A percentile compares a stretch with the other conserved stretches of the same genome.
These are phyloP conservation scores for Gouania willdenowi DNA, from an alignment of 2,797 vertebrate species.

Conservation along the genomic window DNA sequence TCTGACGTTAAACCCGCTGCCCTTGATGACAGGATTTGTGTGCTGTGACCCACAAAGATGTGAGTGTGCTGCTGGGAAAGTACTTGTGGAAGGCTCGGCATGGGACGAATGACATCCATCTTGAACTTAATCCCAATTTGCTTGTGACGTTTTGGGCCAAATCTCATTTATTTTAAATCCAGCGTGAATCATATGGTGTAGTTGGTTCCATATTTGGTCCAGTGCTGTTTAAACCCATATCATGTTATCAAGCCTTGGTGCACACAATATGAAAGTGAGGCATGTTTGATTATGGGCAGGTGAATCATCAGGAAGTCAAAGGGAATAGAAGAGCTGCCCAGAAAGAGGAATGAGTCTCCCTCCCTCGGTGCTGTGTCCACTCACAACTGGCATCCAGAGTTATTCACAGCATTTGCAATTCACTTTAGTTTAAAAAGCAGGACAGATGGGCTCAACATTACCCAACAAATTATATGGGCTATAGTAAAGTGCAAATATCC, in stretches of 20 bases:
- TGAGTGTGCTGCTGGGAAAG: constrained; percentile 58
- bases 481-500: constrained; percentile 23
- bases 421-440: constrained; percentile 50
- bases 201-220: constrained; percentile 43
- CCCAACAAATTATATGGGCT: constrained; percentile 57
- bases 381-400: constrained; percentile 18
- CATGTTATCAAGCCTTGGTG: constrained; percentile 60
- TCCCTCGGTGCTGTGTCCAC: constrained; percentile 28
- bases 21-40: constrained; percentile 75
- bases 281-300: constrained; percentile 47
- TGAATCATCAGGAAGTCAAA: constrained; percentile 54
- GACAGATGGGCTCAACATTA: constrained; percentile 50
- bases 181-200: constrained; percentile 27
- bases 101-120: constrained; percentile 60
- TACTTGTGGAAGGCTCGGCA: constrained; percentile 53
- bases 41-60: constrained; percentile 69
- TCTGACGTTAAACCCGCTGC: constrained; percentile 69
- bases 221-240: constrained; percentile 60
- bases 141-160: constrained; percentile 61
- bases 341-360: constrained; percentile 23
- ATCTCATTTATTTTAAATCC: constrained; percentile 56
- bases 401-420: constrained; percentile 37
- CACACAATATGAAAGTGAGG: constrained; percentile 50
- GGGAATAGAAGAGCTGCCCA: constrained; percentile 20
- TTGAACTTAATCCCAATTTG: constrained; percentile 73